Percentiles rank a stretch among this genome's conserved stretches.
These are phyloP conservation scores for Trichacis sp. DNA, from an alignment of 2,888 invertebrate genomes.

Conservation along the genomic window DNA sequence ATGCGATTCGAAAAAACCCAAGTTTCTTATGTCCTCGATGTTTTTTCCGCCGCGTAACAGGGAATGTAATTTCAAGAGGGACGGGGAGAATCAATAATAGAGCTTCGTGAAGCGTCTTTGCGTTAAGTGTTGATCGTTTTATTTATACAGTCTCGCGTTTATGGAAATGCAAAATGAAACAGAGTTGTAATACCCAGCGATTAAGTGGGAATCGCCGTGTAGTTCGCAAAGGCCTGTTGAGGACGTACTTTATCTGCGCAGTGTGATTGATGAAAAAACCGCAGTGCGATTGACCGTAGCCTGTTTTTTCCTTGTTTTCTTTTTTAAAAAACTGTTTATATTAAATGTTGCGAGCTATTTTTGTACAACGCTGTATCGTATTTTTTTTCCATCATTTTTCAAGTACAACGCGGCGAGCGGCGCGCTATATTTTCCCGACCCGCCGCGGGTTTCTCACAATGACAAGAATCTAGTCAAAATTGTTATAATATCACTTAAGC, in stretches of 20 bases:
- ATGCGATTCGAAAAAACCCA: slow-evolving; percentile 7
- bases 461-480: slow-evolving; percentile 61
- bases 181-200: slow-evolving; percentile 26
- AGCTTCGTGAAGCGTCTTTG: slow-evolving; percentile 48
- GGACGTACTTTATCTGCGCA: slow-evolving; percentile 45
- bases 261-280: slow-evolving; percentile 10
- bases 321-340: slow-evolving; percentile 16
- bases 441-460: slow-evolving; percentile 34
- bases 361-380: slow-evolving; percentile 22
- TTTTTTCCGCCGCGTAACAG: not conserved
- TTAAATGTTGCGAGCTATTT: slow-evolving; percentile 14
- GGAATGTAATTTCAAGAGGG: not conserved
- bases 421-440: slow-evolving; percentile 21
- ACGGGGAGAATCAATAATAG: slow-evolving; percentile 21
- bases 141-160: slow-evolving; percentile 36
- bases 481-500: slow-evolving; percentile 53
- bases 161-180: slow-evolving; percentile 2
- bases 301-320: slow-evolving; percentile 18
- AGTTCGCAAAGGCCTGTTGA: slow-evolving; percentile 48
- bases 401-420: slow-evolving; percentile 11
- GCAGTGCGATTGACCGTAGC: slow-evolving; percentile 23
- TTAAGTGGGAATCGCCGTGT: slow-evolving; percentile 35
- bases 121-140: slow-evolving; percentile 48
- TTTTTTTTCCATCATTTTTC: slow-evolving; percentile 26
- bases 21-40: not conserved